phyloP scores from a whole-genome alignment of 2,113 vertebrate species.

The Psammodynastes pulverulentus region DNA sequence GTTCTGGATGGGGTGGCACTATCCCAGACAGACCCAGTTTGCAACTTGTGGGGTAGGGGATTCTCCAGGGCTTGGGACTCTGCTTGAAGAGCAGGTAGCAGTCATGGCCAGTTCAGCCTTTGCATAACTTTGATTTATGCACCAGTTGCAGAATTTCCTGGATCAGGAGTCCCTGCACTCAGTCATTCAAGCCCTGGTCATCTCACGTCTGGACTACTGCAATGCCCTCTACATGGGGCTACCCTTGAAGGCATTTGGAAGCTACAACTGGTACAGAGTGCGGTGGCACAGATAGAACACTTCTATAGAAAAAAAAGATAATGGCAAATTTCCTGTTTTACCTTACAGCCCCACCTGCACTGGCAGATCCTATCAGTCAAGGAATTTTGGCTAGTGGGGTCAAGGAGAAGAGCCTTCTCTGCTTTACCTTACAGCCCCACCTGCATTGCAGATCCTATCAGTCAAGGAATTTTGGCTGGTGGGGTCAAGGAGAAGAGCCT shows the following conservation, averaged over 20 bases:
- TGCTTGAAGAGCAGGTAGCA: neutral
- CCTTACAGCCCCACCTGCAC: neutral
- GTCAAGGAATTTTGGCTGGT: neutral
- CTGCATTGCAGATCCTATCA: neutral
- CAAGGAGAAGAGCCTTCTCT: no score
- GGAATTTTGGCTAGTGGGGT: no score
- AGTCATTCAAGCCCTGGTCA: neutral
- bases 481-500: neutral
- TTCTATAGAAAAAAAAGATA: neutral
- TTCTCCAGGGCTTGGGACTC: neutral
- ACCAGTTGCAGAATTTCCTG: neutral
- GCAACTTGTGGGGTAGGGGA: fast-evolving
- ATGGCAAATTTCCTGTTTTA: neutral
- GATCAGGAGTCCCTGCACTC: neutral
- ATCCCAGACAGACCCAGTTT: neutral
- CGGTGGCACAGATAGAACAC: no score
- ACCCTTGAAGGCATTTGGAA: neutral
- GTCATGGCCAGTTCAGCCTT: neutral
- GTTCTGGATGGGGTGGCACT: neutral
- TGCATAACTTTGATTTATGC: neutral
- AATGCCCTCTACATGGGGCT: no score
- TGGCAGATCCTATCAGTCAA: no score
- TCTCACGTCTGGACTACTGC: no score
- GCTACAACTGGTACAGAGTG: neutral
- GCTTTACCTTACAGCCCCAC: neutral